Conservation (phyloP, 2,888 invertebrate genomes). For the Drosophila limbata region DNA sequence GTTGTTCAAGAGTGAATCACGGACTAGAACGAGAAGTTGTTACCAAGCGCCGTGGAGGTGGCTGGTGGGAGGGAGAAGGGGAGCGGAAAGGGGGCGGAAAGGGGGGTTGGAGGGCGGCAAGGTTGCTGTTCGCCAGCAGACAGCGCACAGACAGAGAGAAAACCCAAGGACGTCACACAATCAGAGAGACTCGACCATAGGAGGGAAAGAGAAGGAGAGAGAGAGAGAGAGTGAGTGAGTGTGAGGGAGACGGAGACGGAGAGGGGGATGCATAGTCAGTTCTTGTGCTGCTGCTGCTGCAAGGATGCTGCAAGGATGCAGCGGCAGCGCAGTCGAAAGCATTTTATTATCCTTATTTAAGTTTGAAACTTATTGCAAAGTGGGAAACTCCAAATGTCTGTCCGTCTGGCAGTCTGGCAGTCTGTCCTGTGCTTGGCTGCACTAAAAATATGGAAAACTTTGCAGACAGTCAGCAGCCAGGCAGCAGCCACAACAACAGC, state of each 20-base stretch:
- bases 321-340: constrained; percentile 71
- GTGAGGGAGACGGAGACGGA: neutral
- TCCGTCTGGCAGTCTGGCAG: constrained; percentile 28
- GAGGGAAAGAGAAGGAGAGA: constrained; percentile 2
- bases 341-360: constrained; percentile 84
- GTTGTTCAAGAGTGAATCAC: constrained; percentile 81
- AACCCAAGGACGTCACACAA: constrained; percentile 76
- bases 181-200: constrained; percentile 20
- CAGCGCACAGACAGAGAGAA: constrained; percentile 72
- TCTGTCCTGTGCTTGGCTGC: constrained; percentile 49
- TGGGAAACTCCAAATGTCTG: constrained; percentile 81
- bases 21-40: constrained; percentile 64
- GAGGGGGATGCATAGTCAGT: constrained; percentile 23
- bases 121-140: constrained; percentile 62
- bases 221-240: neutral
- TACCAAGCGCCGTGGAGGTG: neutral
- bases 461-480: constrained; percentile 74
- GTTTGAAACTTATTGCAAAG: constrained; percentile 82
- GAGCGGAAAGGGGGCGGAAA: constrained; percentile 19
- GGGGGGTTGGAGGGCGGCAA: constrained; percentile 45
- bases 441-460: constrained; percentile 81
- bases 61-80: neutral
- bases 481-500: constrained; percentile 54
- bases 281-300: constrained; percentile 43
- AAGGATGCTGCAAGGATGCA: constrained; percentile 27